Evolutionary conservation across 1,140 invertebrate species (phyloP), one percentile per base, ranked within the genome.

Genomic region (Philaenus spumarius): DNA sequence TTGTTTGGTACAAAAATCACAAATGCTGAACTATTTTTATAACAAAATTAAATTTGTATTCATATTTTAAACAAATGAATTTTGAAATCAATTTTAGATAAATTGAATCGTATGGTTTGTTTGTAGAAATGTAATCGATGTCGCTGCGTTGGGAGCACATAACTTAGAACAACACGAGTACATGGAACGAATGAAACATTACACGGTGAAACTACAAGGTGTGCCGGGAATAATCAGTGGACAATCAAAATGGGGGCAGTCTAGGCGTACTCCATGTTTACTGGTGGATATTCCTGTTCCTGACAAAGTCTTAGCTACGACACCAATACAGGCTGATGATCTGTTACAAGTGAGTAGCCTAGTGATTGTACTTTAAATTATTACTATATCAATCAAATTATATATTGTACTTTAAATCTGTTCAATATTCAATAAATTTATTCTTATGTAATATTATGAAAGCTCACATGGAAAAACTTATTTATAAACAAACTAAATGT

Each of bases 71-170:
- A 37, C 7, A 9, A 37, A 7, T 37, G n/a, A 37, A 37, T 9
- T 37, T 37, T 9, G n/a, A 9, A 7, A n/a, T 45, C 37, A 52
- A 55, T 37, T 52, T 35, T 59, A 15, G 19, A 40, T 58, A 12
- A 62, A 58, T 67, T 67, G 59, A 39, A 11, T 52, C 46, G 19
- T 40, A 35, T 51, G 47, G 55, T 62, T 61, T 63, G 46, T 60
- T 67, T 76, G n/a, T 64, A 89, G 86, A 46, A 89, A 90, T 77
- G 87, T 90, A 34, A 90, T 91, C 66, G 88, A 91, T 75, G 86
- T 91, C 39, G 83, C 85, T 40, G 86, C 87, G 20, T 75, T 89
- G 65, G 87, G 89, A 70, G 82, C 85, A 1, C 86, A 89, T 65
- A 85, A 82, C 66, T 73, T 88, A 57, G 87, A 90, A 67, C 85